A percentile compares a stretch with the other conserved stretches of the same genome.
Evolutionary conservation across 2,888 invertebrate species (phyloP).

Genomic region (Dendrolimus pini): DNA sequence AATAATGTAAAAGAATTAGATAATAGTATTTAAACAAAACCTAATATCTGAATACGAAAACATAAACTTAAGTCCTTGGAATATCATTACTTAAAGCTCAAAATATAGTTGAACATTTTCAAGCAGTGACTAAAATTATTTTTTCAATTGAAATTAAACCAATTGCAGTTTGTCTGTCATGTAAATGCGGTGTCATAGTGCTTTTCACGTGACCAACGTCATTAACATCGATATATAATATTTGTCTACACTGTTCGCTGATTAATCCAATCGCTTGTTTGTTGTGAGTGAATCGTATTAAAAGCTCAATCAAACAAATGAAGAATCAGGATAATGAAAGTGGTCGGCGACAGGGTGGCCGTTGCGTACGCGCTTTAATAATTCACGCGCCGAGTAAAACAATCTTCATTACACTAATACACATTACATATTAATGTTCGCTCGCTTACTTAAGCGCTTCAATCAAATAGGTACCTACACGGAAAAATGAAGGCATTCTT

Average conservation of each 20-base stretch:
- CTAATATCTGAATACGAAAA: too few relatives aligned
- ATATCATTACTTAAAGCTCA: too few relatives aligned
- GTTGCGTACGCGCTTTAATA: conserved; percentile 75
- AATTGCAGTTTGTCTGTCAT: too few relatives aligned
- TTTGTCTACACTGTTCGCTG: conserved; percentile 63
- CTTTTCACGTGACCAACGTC: conserved; percentile 48
- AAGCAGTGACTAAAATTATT: too few relatives aligned
- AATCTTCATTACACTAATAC: conserved; percentile 73
- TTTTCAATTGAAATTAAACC: too few relatives aligned
- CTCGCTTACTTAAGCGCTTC: conserved; percentile 28
- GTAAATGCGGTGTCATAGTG: too few relatives aligned
- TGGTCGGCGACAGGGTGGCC: conserved; percentile 45
- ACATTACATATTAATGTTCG: conserved; percentile 51
- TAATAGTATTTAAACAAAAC: too few relatives aligned
- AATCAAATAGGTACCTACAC: conserved; percentile 26
- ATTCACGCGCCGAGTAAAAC: conserved; percentile 66
- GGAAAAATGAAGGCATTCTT: conserved; percentile 28
- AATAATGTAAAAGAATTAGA: too few relatives aligned
- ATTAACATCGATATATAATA: conserved; percentile 44
- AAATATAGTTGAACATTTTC: too few relatives aligned
- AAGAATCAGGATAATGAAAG: conserved; percentile 74
- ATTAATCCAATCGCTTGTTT: conserved; percentile 60
- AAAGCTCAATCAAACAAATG: conserved; percentile 77
- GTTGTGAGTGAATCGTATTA: conserved; percentile 71
- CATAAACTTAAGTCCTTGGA: too few relatives aligned